phyloP scores from a whole-genome alignment of 2,113 vertebrate genomes.

The Potamarius usumacintae region DNA sequence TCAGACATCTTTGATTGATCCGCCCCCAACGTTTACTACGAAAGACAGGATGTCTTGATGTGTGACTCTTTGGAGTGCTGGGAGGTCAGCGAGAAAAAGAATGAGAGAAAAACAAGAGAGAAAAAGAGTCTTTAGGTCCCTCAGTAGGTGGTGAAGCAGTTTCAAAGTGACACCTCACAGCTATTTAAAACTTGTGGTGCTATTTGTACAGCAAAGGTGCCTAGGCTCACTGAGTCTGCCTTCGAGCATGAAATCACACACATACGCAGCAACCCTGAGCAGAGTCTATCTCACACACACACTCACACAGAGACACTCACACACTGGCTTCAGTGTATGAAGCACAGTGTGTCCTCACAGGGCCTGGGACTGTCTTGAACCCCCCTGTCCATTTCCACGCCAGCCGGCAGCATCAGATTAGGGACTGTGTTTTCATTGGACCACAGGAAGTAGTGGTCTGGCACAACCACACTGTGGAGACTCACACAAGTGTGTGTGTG shows the following conservation, averaged over 20 bases:
- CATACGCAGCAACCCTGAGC: slow-evolving; percentile 7
- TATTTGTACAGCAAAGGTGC: slow-evolving; percentile 45
- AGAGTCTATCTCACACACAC: slow-evolving; percentile 10
- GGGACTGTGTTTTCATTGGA: slow-evolving; percentile 76
- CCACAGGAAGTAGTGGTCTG: slow-evolving; percentile 76
- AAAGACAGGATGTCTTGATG: slow-evolving; percentile 15
- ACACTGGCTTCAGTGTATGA: slow-evolving; percentile 61
- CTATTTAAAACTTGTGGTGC: slow-evolving; percentile 47
- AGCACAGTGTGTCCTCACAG: slow-evolving; percentile 67
- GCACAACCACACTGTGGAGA: slow-evolving; percentile 45
- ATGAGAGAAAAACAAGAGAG: neutral
- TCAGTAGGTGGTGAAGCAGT: slow-evolving; percentile 31
- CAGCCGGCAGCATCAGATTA: slow-evolving; percentile 64
- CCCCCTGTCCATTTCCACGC: slow-evolving; percentile 64
- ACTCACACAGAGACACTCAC: slow-evolving; percentile 55
- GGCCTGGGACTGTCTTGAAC: slow-evolving; percentile 60
- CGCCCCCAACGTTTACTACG: slow-evolving; percentile 42
- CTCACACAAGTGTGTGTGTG: slow-evolving; percentile 35
- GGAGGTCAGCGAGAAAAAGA: neutral
- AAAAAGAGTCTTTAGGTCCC: neutral
- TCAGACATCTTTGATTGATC: slow-evolving; percentile 71
- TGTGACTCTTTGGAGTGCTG: slow-evolving; percentile 10
- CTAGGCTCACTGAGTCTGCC: slow-evolving; percentile 39
- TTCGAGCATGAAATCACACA: slow-evolving; percentile 45
- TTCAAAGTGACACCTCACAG: slow-evolving; percentile 41